Base-by-base conservation (phyloP, 2,113 vertebrate species). In the Hirundichthys speculiger region DNA sequence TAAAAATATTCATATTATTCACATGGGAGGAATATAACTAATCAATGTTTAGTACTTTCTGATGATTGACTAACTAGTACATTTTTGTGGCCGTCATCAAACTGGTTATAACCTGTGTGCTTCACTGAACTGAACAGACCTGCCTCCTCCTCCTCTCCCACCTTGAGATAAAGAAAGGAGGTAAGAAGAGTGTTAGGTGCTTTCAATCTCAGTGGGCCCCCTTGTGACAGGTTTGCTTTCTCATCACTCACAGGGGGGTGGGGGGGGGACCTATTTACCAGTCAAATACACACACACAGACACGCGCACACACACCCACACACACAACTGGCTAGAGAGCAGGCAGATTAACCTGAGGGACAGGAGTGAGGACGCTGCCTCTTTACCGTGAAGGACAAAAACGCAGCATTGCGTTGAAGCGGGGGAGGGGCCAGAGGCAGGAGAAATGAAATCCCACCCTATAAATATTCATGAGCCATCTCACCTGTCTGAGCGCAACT, bases 381-480 rank as follows among this genome's bases (percentile, higher is more conserved):
- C 83, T 89, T 64, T 79, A 88, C 86, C 86, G 80, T 91, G 90
- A 91, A 91, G 88, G 90, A 91, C 88, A 88, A 89, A 91, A 89
- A 91, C 71, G 73, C 82, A 84, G 83, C 77, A 21, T 73, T 69
- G 85, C 83, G 69, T 84, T 75, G 79, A 60, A 64, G 69, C 80
- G 81, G 83, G 82, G 88, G 88, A 80, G 82, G 88, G 86, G 86
- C 83, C 82, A 85, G 75, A 25, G 55, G 82, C 78, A 69, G 67
- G 70, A 84, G 82, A 69, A 85, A 88, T 87, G 77, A 89, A 90
- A 89, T 90, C 90, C 90, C 90, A 83, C 15, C 0, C 2, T 85
- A 90, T 91, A 84, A 88, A 90, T 91, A 91, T 91, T 91, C 82
- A 91, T 89, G 80, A 88, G 82, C 83, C 87, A 90, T 88, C 87